Evolutionary conservation across 2,888 invertebrate species (phyloP).

Genomic region (Melangyna quadrimaculata): DNA sequence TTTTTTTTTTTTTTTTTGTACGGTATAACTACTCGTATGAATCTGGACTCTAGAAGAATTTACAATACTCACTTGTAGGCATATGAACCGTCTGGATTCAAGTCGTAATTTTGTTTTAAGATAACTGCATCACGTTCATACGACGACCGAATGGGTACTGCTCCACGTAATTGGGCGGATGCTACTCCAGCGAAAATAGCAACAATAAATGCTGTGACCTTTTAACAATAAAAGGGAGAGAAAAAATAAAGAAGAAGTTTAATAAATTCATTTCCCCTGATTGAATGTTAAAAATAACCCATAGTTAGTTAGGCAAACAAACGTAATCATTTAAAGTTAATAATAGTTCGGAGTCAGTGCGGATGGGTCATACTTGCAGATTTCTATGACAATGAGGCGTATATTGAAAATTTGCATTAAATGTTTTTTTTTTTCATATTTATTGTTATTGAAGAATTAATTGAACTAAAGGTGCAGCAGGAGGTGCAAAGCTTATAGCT

Average conservation of each 20-base stretch:
- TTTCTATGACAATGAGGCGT: constrained; percentile 8
- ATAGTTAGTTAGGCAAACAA: neutral
- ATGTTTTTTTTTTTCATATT: constrained; percentile 21
- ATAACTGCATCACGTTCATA: constrained; percentile 82
- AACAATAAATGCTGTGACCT: constrained; percentile 79
- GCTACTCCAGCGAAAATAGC: constrained; percentile 76
- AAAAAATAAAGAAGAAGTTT: constrained; percentile 20
- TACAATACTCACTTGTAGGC: constrained; percentile 81
- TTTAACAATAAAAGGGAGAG: constrained; percentile 61
- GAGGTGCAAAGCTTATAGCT: neutral
- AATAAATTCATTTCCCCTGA: constrained; percentile 2
- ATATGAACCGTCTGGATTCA: constrained; percentile 82
- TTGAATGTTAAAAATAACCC: neutral
- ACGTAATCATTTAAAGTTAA: constrained; percentile 36
- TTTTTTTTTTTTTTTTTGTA: neutral
- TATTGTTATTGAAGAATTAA: constrained; percentile 33
- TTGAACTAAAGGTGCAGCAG: constrained; percentile 63
- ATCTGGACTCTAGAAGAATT: neutral
- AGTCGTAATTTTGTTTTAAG: constrained; percentile 81
- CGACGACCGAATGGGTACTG: constrained; percentile 76
- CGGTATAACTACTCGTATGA: neutral
- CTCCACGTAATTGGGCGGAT: constrained; percentile 78
- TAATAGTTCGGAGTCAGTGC: constrained; percentile 22
- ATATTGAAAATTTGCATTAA: constrained; percentile 44
- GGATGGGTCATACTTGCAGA: constrained; percentile 44